Conservation (phyloP, 2,113 vertebrate genomes). For the Oenanthe melanoleuca region DNA sequence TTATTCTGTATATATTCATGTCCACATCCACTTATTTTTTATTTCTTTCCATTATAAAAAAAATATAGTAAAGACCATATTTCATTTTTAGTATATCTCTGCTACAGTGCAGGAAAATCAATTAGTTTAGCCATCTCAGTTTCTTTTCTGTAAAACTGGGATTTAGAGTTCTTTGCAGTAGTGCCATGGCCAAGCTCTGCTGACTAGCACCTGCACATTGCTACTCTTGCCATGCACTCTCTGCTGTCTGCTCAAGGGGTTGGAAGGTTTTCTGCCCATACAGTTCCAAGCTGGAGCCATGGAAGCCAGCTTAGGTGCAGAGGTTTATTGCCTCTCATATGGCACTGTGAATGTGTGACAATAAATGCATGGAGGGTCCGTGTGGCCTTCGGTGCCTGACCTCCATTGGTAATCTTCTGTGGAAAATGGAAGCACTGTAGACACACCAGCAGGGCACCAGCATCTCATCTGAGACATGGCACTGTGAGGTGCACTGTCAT, state of each 20-base stretch:
- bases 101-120: constrained; percentile 25
- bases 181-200: neutral
- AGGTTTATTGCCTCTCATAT: neutral
- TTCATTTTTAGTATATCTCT: constrained; percentile 16
- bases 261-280: neutral
- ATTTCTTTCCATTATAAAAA: constrained; percentile 21
- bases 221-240: neutral
- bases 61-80: neutral
- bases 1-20: constrained; percentile 31
- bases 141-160: neutral
- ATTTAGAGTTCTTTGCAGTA: neutral
- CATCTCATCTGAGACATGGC: neutral
- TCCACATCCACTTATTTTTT: constrained; percentile 12
- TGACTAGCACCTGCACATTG: neutral
- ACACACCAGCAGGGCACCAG: neutral
- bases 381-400: neutral
- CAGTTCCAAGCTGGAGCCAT: neutral
- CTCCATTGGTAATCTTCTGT: neutral
- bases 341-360: neutral
- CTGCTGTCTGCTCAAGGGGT: neutral
- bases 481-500: fast-evolving
- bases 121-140: constrained; percentile 10
- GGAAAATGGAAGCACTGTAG: neutral
- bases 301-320: neutral
- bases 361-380: fast-evolving